A percentile compares a stretch with the other conserved stretches of the same genome.
These are phyloP conservation scores for Andrena fulva DNA, from an alignment of 2,888 invertebrate genomes.

Conservation along the genomic window DNA sequence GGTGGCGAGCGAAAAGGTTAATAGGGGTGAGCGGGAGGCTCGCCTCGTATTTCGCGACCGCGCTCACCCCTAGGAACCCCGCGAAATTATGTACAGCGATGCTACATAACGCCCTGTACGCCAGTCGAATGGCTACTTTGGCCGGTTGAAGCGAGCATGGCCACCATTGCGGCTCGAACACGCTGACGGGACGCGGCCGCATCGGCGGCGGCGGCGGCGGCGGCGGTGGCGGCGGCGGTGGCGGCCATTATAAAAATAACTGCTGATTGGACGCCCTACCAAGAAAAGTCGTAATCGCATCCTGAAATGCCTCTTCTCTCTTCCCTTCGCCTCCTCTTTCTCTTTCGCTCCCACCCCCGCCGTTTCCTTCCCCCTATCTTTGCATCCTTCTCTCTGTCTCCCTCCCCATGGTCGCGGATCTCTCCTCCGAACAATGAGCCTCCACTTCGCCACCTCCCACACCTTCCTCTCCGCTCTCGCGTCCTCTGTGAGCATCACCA, in stretches of 20 bases:
- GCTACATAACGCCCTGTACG: conserved; percentile 64
- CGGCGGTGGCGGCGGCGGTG: conserved; percentile 60
- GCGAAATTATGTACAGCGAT: conserved; percentile 56
- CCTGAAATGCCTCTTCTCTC: conserved; percentile 76
- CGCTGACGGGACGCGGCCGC: conserved; percentile 65
- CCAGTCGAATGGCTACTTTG: conserved; percentile 75
- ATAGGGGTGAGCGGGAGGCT: conserved; percentile 14
- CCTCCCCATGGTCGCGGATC: conserved; percentile 17
- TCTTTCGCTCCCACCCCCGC: conserved; percentile 28
- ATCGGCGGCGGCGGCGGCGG: conserved; percentile 76
- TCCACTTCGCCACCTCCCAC: conserved; percentile 10
- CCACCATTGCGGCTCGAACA: conserved; percentile 67
- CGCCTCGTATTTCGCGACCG: conserved; percentile 16
- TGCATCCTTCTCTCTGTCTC: conserved; percentile 31
- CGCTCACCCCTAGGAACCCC: conserved; percentile 19
- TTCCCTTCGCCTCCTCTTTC: conserved; percentile 38
- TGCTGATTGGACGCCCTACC: conserved; percentile 85
- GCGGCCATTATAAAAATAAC: conserved; percentile 84
- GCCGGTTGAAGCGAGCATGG: conserved; percentile 72
- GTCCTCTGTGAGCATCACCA: background rate
- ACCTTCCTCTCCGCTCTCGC: background rate
- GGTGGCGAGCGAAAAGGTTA: background rate
- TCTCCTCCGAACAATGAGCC: conserved; percentile 44
- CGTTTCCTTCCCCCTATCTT: conserved; percentile 37
- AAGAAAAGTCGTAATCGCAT: conserved; percentile 85